Evolutionary conservation across 64 coral and sea anemone species (phyloP).

Genomic region (Pocillopora damicornis): DNA sequence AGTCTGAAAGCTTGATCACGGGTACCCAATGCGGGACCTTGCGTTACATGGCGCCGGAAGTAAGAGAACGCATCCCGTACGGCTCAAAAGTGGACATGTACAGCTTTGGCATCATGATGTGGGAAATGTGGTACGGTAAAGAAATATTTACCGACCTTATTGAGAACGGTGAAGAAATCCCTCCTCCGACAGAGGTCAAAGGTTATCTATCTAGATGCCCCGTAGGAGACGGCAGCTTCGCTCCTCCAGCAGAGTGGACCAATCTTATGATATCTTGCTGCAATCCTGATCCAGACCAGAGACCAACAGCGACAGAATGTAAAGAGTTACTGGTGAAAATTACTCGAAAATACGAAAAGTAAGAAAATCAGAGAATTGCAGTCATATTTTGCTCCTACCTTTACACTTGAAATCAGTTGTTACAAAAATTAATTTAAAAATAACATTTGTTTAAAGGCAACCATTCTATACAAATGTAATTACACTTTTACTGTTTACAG

Average conservation of each 20-base stretch:
- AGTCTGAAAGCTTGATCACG: not conserved
- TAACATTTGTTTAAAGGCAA: no score
- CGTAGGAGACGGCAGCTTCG: no score
- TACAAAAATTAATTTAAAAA: no score
- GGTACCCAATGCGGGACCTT: not conserved
- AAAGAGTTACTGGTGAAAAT: not conserved
- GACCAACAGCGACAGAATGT: not conserved
- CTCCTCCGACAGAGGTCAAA: not conserved
- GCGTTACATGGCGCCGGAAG: not conserved
- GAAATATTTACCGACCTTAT: not conserved
- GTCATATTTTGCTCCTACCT: no score
- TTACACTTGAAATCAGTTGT: no score
- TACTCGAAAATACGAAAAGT: not conserved
- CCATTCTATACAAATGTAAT: no score
- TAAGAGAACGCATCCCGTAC: not conserved
- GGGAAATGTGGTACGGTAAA: not conserved
- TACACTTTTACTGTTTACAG: no score
- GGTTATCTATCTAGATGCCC: no score
- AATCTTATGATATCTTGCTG: not conserved
- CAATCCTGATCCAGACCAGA: not conserved
- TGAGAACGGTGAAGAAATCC: not conserved
- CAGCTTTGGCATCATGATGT: slow-evolving; percentile 7
- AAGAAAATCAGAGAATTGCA: no score
- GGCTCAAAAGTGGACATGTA: not conserved
- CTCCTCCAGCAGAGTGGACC: not conserved